These are phyloP conservation scores for Engraulis encrasicolus DNA, from an alignment of 2,113 vertebrate species.

Conservation along the genomic window DNA sequence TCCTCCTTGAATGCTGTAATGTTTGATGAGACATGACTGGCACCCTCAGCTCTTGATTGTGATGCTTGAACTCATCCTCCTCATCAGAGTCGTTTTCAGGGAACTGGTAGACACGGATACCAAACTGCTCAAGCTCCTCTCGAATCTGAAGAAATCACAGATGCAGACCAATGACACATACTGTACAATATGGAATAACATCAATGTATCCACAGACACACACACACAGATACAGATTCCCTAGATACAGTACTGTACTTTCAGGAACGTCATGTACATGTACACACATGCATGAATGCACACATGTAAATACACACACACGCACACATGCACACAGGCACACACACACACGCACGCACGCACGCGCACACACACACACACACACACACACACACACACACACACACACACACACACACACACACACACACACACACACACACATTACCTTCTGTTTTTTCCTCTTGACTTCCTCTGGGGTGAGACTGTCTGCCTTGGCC, in stretches of 20 bases:
- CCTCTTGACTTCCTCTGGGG: conserved; percentile 62
- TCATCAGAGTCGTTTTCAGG: conserved; percentile 72
- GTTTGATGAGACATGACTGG: neutral
- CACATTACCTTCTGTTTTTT: conserved; percentile 67
- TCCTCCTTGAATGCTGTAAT: too few relatives aligned
- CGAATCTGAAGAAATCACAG: neutral
- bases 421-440: neutral
- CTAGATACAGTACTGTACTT: too few relatives aligned
- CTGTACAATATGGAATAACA: too few relatives aligned
- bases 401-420: conserved; percentile 13
- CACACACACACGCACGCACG: neutral
- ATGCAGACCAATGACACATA: neutral
- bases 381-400: neutral
- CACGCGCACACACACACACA: neutral
- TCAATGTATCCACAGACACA: neutral
- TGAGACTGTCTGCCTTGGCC: conserved; percentile 79
- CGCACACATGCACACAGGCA: neutral
- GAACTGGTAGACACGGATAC: conserved; percentile 77
- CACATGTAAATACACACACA: neutral
- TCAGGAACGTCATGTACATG: neutral
- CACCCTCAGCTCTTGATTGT: conserved; percentile 72
- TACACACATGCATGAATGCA: neutral
- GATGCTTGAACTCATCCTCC: conserved; percentile 66
- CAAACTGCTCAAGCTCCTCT: conserved; percentile 65
- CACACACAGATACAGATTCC: neutral